Base-by-base conservation (phyloP, 2,888 invertebrate species). In the Tridacna gigas region DNA sequence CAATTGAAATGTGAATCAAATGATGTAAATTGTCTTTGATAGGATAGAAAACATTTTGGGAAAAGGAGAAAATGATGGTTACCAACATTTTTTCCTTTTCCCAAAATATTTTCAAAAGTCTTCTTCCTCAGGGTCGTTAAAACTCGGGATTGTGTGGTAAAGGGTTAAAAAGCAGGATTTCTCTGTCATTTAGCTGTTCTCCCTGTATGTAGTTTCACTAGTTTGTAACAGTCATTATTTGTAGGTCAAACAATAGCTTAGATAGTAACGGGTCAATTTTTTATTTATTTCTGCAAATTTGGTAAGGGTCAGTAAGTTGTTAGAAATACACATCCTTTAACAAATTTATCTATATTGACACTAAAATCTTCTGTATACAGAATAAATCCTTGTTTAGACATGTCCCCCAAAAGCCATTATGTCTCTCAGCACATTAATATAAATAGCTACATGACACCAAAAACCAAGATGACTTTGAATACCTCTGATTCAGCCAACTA, bases 391-490 rank as follows among this genome's bases (percentile, higher is more conserved):
- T 56, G 56, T 56, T 56, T 56, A 63, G 63, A 63, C 63, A 22
- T 63, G 63, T 63, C 2, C 37, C 37, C 37, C 37, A 37, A 37
- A 37, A 37, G 37, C 37, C 37, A 37, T 56, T 56, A 56, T 56
- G 15, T 56, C 20, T 56, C 18, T 56, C 56, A 56, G 15, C 56
- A 63, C n/a, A 63, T 63, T 13, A 63, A 63, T 63, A 20, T 63
- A 63, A 63, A 63, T 26, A 63, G 63, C 12, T 3, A 63, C 26
- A 63, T 63, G 63, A 63, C 63, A 63, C 63, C 63, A 63, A n/a
- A 13, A 13, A 56, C 15, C 56, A 25, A 13, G 63, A 22, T 5
- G 13, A 63, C 15, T 63, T 63, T 63, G 63, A 63, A 63, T 63
- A 25, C 63, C 63, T 63, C 13, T 63, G 22, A 63, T 63, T 60